Evolutionary conservation across 2,113 vertebrate genomes (phyloP), one percentile per base, ranked within the genome.

Genomic region (Ammodytes dubius): DNA sequence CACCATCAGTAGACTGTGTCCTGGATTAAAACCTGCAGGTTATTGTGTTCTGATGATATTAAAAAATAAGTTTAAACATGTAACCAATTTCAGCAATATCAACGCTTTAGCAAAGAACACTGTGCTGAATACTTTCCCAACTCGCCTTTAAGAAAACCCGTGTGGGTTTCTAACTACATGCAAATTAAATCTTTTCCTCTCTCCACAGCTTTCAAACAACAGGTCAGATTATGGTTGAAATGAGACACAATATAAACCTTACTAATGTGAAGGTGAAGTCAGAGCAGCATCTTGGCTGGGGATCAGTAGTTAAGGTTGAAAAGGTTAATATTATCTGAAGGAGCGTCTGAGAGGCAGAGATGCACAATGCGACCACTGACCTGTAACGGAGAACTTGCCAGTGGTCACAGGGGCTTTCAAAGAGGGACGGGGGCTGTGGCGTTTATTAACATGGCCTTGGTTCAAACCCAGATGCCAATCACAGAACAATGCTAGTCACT

Each of bases 401-500:
- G 83, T 69, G 70, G 80, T 87, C 88, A 81, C 84, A 85, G 78
- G 73, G 27, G 67, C 79, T 56, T 74, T 77, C 75, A 84, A 50
- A 76, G 64, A 66, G 68, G 65, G 50, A 74, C 56, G 10, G 50
- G 27, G 79, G 42, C 46, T 0, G 10, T 15, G 56, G 12, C 11
- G 61, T 72, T 84, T 76, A 66, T 87, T 77, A 87, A 73, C 63
- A 40, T 40, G 43, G 57, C 79, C 81, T 67, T 6, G 68, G 57
- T 86, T 86, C 70, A 60, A 90, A 88, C 83, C 50, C 79, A 80
- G 71, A 88, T 91, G 91, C 87, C 93, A 92, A 91, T 93, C 90
- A 91, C 82, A 87, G 82, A 92, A 95, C 93, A 95, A 95, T 94
- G 81, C 83, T 90, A 92, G 93, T 93, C 92, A 94, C 87, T 90